Base-by-base conservation (phyloP, 2,888 invertebrate species). In the Cephus pulcher region DNA sequence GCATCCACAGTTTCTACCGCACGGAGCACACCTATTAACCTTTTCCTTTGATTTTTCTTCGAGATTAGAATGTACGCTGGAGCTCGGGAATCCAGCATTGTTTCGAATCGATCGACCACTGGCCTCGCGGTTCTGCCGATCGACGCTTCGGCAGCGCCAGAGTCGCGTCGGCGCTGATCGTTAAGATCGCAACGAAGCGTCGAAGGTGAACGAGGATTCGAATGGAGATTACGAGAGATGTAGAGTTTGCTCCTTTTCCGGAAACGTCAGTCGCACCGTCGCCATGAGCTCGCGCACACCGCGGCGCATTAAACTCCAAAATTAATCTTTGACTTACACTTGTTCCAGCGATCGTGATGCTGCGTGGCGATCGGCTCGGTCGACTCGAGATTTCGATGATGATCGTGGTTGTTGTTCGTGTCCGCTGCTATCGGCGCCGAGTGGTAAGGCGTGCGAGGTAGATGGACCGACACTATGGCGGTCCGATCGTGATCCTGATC, bases 371-470 rank as follows among this genome's bases (percentile, higher is more conserved):
- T 70, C 78, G 77, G 88, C 78, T 89, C 89, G 71, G 78, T 81
- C 77, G 86, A 81, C 81, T 88, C 88, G 85, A 90, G 87, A 83
- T 90, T 88, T 82, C 89, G 87, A 83, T 90, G 90, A 82, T 90
- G 90, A 82, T 90, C 90, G 84, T 90, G 88, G 82, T 90, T 90
- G 88, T 90, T 90, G 87, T 90, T 90, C 83, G 87, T 88, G 86
- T 90, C 90, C 76, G 90, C 88, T 73, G 86, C 79, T 74, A 83
- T 80, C 76, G 74, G 79, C 77, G 85, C 75, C 35, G 74, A 34
- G 34, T 12, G 34, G 34, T 74, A 74, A 34, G 23, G 33, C 33
- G 33, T 30, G 3, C 74, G 80, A 71, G 77, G n/a, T 3, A 75
- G 77, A 76, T 79, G 77, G 75, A 76, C 76, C 3, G 4, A 2